Evolutionary conservation across 2,113 vertebrate genomes (phyloP), one percentile per base, ranked within the genome.

Genomic region (Carassius auratus): DNA sequence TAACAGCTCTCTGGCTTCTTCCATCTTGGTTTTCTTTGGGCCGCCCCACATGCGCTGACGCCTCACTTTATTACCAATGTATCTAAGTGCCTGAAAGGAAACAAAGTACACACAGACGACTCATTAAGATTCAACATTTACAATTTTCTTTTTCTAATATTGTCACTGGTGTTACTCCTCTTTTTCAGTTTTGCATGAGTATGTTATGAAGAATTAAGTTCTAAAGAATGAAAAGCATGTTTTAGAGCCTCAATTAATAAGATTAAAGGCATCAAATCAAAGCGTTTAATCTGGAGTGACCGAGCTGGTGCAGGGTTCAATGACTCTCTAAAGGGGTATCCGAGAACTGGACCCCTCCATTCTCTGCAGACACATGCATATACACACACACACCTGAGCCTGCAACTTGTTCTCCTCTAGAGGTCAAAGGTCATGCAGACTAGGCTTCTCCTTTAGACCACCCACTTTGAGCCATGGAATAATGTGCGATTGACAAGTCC

Each of bases 31-130:
- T 90, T 99, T 99, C 93, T 99, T 99, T 17, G 97, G 98, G 61
- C 98, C 97, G 74, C 98, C 98, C 98, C 98, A 99, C 96, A 99
- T 98, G 36, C 98, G 96, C 89, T 99, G 98, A 71, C 98, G 94
- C 84, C 98, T 94, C 45, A 99, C 96, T 95, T 99, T 99, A 92
- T 99, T 99, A 57, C 98, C 98, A 59, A 99, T 96, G 86, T 97
- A 99, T 81, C 96, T 96, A 84, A 99, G 90, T 8, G 98, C 98
- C 98, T 99, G 91, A 87, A 83, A 23, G 21, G 4, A 75, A 38
- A 79, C 48, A 64, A 42, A 19, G 21, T 3, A 42, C 45, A 85
- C 21, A 12, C 36, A 14, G 23, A 68, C 1, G 7, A 8, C 6
- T 61, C 3, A 19, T 23, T 62, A 14, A n/a, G 36, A 76, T 15